A percentile compares a stretch with the other conserved stretches of the same genome.
phyloP scores from a whole-genome alignment of 2,797 vertebrate genomes.

The Melanotaenia maccullochi region DNA sequence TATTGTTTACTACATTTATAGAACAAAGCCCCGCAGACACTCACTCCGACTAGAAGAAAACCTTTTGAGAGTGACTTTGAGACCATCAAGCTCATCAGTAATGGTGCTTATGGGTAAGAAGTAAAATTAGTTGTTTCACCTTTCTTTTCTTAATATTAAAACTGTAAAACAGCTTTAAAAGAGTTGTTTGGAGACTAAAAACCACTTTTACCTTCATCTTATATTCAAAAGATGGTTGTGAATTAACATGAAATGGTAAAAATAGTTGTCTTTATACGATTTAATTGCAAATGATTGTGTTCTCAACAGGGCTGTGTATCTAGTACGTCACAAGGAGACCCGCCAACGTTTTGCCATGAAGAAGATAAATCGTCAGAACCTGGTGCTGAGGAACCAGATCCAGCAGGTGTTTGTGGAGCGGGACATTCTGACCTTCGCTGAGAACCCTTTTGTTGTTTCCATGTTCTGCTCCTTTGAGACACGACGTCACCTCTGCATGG shows the following conservation, averaged over 20 bases:
- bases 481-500: conserved; percentile 95
- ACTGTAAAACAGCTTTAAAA: neutral
- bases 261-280: neutral
- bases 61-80: conserved; percentile 95
- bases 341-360: conserved; percentile 97
- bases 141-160: neutral
- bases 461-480: conserved; percentile 99
- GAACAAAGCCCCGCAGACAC: conserved; percentile 73
- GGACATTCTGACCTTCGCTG: conserved; percentile 96
- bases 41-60: conserved; percentile 86
- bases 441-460: conserved; percentile 97
- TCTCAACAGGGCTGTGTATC: conserved; percentile 89
- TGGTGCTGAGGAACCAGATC: conserved; percentile 97
- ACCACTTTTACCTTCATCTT: neutral
- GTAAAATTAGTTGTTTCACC: neutral
- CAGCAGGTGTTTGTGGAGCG: conserved; percentile 98
- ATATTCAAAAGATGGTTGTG: neutral
- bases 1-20: conserved; percentile 20
- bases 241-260: neutral
- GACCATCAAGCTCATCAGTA: conserved; percentile 97
- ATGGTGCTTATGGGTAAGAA: conserved; percentile 95
- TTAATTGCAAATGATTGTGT: neutral
- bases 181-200: neutral
- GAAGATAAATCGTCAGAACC: conserved; percentile 98
- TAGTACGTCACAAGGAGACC: conserved; percentile 94